Percentiles rank a stretch among this genome's conserved stretches.
phyloP scores from a whole-genome alignment of 1,140 invertebrate species.

The Scaptomyza montana region DNA sequence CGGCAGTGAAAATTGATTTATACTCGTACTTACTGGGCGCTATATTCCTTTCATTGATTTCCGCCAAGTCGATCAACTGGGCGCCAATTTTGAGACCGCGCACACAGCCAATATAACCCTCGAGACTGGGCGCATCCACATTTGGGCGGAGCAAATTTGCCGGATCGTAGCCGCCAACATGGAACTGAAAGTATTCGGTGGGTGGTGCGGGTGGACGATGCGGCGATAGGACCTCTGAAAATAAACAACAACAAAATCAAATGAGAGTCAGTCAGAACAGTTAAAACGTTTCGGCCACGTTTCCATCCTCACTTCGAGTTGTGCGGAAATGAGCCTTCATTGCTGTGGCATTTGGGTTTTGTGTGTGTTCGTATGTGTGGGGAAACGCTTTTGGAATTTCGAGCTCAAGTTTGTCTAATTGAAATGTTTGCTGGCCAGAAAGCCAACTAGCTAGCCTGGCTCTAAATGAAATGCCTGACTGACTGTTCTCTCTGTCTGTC shows the following conservation, averaged over 20 bases:
- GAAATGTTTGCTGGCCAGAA: conserved; percentile 63
- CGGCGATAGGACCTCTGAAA: conserved; percentile 91
- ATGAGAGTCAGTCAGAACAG: conserved; percentile 43
- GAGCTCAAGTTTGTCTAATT: conserved; percentile 79
- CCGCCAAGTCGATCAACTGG: conserved; percentile 90
- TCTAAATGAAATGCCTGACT: neutral
- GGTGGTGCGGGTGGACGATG: conserved; percentile 92
- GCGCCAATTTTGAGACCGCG: conserved; percentile 94
- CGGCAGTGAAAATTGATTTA: conserved; percentile 72
- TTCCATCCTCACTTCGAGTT: conserved; percentile 10
- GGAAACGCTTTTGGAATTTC: conserved; percentile 53
- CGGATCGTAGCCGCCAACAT: conserved; percentile 93
- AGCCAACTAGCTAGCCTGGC: conserved; percentile 8
- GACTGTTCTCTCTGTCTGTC: neutral
- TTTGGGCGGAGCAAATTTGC: conserved; percentile 88
- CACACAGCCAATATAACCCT: conserved; percentile 93
- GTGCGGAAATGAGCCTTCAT: conserved; percentile 78
- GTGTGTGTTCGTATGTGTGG: neutral
- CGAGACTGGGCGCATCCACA: conserved; percentile 85
- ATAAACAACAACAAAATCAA: conserved; percentile 72
- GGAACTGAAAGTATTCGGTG: conserved; percentile 94
- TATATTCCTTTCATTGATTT: conserved; percentile 88
- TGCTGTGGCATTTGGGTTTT: conserved; percentile 62
- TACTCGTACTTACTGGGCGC: conserved; percentile 86
- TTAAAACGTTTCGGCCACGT: neutral